Evolutionary conservation across 2,888 invertebrate species (phyloP).

Genomic region (Volucella zonaria): DNA sequence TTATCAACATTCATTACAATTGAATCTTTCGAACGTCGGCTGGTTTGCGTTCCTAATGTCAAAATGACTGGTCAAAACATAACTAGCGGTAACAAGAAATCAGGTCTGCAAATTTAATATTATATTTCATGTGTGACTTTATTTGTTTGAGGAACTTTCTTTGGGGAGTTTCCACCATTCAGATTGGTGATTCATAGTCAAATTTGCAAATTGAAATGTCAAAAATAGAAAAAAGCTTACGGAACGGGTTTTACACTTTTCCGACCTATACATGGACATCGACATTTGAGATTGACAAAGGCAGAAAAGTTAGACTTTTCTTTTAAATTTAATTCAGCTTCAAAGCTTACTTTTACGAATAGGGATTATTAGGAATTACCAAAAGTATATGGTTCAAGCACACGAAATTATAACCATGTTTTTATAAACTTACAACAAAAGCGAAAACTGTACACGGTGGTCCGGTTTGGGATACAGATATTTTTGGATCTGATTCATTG

Average conservation of each 20-base stretch:
- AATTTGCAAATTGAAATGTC: background rate
- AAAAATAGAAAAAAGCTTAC: background rate
- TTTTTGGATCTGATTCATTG: no score
- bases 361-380: no score
- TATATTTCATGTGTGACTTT: conserved; percentile 9
- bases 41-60: background rate
- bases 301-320: no score
- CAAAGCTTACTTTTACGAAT: no score
- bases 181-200: background rate
- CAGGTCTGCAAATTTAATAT: conserved; percentile 9
- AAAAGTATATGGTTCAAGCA: no score
- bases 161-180: conserved; percentile 4
- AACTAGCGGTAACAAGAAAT: background rate
- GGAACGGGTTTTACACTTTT: background rate
- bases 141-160: conserved; percentile 26
- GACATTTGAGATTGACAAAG: no score
- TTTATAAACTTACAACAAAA: no score
- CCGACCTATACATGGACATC: background rate
- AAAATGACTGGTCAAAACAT: background rate
- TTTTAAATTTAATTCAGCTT: no score
- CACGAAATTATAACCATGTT: no score
- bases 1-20: conserved; percentile 49
- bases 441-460: no score
- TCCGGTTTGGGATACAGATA: no score
- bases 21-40: background rate